phyloP scores from a whole-genome alignment of 1,140 invertebrate species.

The Papilio dardanus region DNA sequence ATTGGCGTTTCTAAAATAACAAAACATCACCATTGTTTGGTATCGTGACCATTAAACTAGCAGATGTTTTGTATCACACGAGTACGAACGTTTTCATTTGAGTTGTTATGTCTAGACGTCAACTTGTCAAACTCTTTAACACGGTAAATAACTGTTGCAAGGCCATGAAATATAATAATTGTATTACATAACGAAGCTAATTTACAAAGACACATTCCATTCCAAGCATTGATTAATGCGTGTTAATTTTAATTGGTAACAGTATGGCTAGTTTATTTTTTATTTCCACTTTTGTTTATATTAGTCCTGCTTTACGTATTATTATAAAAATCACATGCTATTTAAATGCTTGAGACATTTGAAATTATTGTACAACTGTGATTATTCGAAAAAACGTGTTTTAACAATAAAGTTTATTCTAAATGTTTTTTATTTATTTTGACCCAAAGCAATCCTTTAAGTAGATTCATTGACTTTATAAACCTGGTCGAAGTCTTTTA shows the following conservation, averaged over 20 bases:
- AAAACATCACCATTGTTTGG: background rate
- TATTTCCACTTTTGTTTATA: background rate
- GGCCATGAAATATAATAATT: background rate
- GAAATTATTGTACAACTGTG: too few species aligned
- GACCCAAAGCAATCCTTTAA: too few species aligned
- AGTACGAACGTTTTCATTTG: background rate
- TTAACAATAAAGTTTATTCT: too few species aligned
- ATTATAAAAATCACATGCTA: background rate
- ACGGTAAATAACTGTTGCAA: background rate
- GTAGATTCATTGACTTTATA: too few species aligned
- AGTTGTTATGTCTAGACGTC: background rate
- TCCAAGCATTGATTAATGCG: background rate
- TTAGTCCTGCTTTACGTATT: background rate
- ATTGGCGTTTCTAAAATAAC: background rate
- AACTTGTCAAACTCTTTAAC: background rate
- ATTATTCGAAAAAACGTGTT: too few species aligned
- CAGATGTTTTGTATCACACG: background rate
- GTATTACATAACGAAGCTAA: slow-evolving; percentile 2
- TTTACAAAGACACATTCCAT: slow-evolving; percentile 16
- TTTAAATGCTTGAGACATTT: too few species aligned
- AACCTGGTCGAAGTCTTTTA: too few species aligned
- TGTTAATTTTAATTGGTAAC: slow-evolving; percentile 15
- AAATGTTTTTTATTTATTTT: too few species aligned
- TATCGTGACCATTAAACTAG: background rate
- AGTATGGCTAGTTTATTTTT: background rate